These are phyloP conservation scores for Phoenicopterus ruber DNA, from an alignment of 2,113 vertebrate genomes.

Conservation along the genomic window DNA sequence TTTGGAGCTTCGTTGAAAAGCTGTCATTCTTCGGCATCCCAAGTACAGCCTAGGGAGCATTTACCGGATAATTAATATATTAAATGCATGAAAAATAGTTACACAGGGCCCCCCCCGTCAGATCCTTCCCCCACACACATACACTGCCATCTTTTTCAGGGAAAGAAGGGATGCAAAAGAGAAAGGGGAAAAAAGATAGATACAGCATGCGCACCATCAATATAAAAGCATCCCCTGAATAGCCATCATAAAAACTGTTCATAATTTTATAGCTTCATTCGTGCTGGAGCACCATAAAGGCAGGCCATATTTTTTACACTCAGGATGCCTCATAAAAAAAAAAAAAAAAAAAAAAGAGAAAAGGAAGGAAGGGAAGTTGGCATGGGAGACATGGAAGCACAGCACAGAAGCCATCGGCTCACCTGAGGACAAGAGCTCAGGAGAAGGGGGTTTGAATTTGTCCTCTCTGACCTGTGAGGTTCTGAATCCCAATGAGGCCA, in stretches of 20 bases:
- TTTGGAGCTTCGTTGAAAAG: constrained; percentile 89
- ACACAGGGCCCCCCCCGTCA: constrained; percentile 82
- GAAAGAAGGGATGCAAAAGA: constrained; percentile 53
- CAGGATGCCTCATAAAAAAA: constrained; percentile 82
- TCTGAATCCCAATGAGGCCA: constrained; percentile 63
- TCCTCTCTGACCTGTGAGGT: constrained; percentile 67
- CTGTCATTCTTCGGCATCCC: constrained; percentile 94
- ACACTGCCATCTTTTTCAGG: constrained; percentile 76
- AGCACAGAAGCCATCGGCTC: constrained; percentile 37
- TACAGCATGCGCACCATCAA: constrained; percentile 98
- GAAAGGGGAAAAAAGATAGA: constrained; percentile 82
- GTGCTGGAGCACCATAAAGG: constrained; percentile 96
- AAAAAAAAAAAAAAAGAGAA: constrained; percentile 57
- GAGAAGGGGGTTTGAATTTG: constrained; percentile 62
- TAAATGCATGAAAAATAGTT: constrained; percentile 99
- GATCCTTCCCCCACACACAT: not conserved
- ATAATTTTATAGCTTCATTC: constrained; percentile 99
- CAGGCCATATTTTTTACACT: constrained; percentile 96
- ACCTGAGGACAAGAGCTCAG: constrained; percentile 78
- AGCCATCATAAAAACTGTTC: constrained; percentile 99
- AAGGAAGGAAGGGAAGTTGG: constrained; percentile 67
- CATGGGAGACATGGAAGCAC: not conserved
- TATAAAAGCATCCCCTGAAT: constrained; percentile 99
- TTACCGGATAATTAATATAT: constrained; percentile 99
- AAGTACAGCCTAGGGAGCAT: constrained; percentile 99